phyloP scores from a whole-genome alignment of 2,113 vertebrate genomes.

The Maccullochella peelii region DNA sequence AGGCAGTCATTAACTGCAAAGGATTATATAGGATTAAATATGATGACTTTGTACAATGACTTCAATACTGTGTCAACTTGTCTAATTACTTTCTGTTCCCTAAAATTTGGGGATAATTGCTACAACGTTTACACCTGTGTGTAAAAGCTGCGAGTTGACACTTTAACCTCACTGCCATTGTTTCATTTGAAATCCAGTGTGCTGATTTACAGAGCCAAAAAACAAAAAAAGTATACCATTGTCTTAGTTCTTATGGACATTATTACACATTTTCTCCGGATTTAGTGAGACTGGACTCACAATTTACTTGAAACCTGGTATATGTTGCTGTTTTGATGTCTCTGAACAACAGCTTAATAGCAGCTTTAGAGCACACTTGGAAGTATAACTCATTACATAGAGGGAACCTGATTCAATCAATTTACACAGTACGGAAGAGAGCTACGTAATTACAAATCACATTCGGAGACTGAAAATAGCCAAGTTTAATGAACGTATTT shows the following conservation, averaged over 20 bases:
- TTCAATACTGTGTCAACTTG: neutral
- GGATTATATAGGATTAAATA: neutral
- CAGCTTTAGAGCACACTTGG: slow-evolving; percentile 34
- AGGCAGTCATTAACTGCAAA: slow-evolving; percentile 1
- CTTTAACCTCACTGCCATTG: slow-evolving; percentile 17
- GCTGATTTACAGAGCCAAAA: slow-evolving; percentile 1
- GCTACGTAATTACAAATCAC: slow-evolving; percentile 24
- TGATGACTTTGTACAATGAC: neutral
- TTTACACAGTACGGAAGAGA: slow-evolving; percentile 25
- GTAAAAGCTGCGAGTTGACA: slow-evolving; percentile 20
- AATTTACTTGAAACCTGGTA: slow-evolving; percentile 18
- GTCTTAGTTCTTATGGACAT: neutral
- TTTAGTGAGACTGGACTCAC: slow-evolving; percentile 19
- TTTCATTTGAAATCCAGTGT: slow-evolving; percentile 20
- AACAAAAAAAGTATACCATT: neutral
- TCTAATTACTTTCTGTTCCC: slow-evolving; percentile 15
- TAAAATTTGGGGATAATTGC: slow-evolving; percentile 9
- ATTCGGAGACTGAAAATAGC: neutral
- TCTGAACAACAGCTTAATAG: slow-evolving; percentile 22
- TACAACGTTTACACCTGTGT: neutral
- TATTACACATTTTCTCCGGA: slow-evolving; percentile 1
- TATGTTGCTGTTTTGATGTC: slow-evolving; percentile 17
- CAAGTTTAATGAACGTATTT: slow-evolving; percentile 32
- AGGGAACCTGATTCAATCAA: slow-evolving; percentile 28
- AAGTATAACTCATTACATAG: slow-evolving; percentile 14